Percentiles rank a stretch among this genome's conserved stretches.
These are phyloP conservation scores for Dromiciops gliroides DNA, from an alignment of 2,113 vertebrate species.

Conservation along the genomic window DNA sequence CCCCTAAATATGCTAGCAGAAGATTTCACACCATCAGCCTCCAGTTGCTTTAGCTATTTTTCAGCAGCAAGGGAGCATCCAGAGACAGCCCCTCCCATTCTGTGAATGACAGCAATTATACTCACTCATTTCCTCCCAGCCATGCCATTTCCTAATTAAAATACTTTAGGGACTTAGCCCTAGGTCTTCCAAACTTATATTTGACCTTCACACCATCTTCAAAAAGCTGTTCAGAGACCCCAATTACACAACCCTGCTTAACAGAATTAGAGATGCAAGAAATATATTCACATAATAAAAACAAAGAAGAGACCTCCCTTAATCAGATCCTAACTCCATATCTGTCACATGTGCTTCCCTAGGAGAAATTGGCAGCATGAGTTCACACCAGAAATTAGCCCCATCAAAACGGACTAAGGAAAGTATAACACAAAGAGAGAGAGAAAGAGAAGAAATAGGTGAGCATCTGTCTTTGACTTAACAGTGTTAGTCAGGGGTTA, in stretches of 20 bases:
- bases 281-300: background rate
- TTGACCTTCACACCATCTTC: background rate
- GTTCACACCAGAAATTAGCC: background rate
- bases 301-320: background rate
- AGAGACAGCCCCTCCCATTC: background rate
- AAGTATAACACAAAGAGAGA: background rate
- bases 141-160: background rate
- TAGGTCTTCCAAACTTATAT: background rate
- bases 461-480: background rate
- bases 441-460: background rate
- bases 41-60: background rate
- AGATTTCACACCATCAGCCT: background rate
- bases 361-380: background rate
- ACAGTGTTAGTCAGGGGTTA: background rate
- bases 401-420: background rate
- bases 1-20: background rate
- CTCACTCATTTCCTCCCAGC: background rate
- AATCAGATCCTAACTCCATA: background rate
- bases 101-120: background rate
- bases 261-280: background rate
- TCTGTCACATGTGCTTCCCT: background rate
- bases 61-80: background rate
- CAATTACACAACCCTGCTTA: background rate
- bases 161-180: background rate
- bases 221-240: background rate